phyloP scores from a whole-genome alignment of 2,113 vertebrate species.

The Alligator mississippiensis region DNA sequence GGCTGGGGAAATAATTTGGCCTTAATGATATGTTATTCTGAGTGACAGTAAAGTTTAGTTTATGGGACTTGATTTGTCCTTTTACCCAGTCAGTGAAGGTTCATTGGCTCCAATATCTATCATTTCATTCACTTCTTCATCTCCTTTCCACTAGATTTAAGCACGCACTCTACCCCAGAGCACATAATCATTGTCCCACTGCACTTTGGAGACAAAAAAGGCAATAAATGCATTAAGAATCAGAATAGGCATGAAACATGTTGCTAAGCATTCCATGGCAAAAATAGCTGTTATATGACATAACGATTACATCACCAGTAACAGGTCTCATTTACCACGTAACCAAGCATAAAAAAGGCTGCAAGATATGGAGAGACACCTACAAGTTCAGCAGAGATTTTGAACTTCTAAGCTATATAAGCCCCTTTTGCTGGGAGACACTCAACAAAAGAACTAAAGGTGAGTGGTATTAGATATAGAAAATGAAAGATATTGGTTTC shows the following conservation, averaged over 20 bases:
- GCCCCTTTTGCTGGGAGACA: background rate
- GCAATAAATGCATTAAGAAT: background rate
- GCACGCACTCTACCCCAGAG: background rate
- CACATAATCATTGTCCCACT: background rate
- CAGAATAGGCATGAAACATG: background rate
- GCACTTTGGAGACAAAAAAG: background rate
- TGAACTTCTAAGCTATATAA: background rate
- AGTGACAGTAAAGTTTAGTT: background rate
- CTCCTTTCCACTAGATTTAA: background rate
- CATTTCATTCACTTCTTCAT: background rate
- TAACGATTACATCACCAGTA: background rate
- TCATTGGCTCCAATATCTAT: background rate
- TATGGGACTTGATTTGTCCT: background rate
- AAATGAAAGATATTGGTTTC: background rate
- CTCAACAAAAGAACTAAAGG: background rate
- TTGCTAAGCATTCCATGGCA: background rate
- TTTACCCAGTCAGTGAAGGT: background rate
- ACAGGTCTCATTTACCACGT: background rate
- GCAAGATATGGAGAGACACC: background rate
- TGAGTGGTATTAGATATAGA: background rate
- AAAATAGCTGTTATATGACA: background rate
- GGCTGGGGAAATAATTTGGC: accelerated
- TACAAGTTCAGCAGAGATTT: background rate
- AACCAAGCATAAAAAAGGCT: background rate
- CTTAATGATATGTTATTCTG: background rate